A percentile compares a stretch with the other conserved stretches of the same genome.
phyloP scores from a whole-genome alignment of 2,113 vertebrate genomes.

The Megaceryle torquata region DNA sequence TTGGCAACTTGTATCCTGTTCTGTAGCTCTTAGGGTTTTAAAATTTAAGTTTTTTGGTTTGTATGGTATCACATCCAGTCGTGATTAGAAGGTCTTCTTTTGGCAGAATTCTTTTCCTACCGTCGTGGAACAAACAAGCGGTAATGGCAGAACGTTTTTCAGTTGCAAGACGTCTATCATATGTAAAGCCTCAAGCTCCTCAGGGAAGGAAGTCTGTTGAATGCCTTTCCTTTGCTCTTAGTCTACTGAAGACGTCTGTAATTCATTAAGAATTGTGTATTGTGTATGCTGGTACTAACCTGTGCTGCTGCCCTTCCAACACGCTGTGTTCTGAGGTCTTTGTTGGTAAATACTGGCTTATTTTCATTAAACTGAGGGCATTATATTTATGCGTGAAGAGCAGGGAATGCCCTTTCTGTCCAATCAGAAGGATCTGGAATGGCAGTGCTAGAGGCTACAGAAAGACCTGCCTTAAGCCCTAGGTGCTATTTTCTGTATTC shows the following conservation, averaged over 20 bases:
- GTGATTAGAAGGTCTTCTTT: not conserved
- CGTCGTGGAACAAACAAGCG: not conserved
- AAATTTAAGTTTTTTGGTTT: not conserved
- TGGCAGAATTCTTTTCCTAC: not conserved
- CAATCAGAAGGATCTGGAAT: not conserved
- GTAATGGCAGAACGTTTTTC: not conserved
- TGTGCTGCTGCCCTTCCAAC: not conserved
- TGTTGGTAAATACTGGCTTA: not conserved
- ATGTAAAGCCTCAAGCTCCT: not conserved
- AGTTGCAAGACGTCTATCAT: not conserved
- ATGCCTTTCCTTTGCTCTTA: not conserved
- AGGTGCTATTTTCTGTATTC: not conserved
- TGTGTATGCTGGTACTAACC: not conserved
- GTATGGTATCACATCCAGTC: not conserved
- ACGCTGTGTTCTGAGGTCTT: not conserved
- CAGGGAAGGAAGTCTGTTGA: not conserved
- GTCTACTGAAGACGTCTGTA: not conserved
- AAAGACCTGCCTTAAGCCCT: not conserved
- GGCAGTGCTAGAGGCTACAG: not conserved
- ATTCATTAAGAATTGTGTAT: not conserved
- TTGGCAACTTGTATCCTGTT: not conserved
- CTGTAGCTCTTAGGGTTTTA: not conserved
- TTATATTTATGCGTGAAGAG: not conserved
- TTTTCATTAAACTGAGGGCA: not conserved
- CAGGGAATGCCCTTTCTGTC: not conserved